phyloP scores from a whole-genome alignment of 2,888 invertebrate genomes.

The Agapostemon virescens region DNA sequence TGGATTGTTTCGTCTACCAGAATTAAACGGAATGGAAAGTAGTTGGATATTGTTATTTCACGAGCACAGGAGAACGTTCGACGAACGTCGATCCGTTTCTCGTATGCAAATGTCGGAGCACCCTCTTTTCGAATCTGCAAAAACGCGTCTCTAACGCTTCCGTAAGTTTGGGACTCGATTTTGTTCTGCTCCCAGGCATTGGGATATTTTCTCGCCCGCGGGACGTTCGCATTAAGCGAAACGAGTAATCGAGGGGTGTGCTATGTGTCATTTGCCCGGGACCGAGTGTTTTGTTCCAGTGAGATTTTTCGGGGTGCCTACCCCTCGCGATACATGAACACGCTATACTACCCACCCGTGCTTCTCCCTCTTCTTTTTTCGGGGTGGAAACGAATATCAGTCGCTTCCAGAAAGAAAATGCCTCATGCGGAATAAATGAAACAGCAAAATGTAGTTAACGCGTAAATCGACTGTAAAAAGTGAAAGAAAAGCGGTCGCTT shows the following conservation, averaged over 20 bases:
- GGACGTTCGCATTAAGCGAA: slow-evolving; percentile 31
- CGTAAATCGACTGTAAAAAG: neutral
- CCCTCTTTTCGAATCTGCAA: slow-evolving; percentile 6
- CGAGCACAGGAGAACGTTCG: slow-evolving; percentile 29
- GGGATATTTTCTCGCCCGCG: slow-evolving; percentile 25
- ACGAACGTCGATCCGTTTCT: slow-evolving; percentile 35
- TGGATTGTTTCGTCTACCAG: neutral
- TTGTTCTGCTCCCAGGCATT: neutral
- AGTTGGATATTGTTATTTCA: slow-evolving; percentile 29
- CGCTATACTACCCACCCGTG: neutral
- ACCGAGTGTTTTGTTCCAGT: slow-evolving; percentile 55
- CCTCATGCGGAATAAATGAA: neutral
- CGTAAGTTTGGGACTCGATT: slow-evolving; percentile 25
- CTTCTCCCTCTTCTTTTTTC: neutral
- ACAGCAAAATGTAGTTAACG: neutral
- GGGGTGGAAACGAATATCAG: neutral
- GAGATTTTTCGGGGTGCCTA: slow-evolving; percentile 54
- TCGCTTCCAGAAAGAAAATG: neutral
- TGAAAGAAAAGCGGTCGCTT: neutral
- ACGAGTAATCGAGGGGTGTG: slow-evolving; percentile 38
- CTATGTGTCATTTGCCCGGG: slow-evolving; percentile 48
- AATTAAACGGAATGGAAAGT: slow-evolving; percentile 8
- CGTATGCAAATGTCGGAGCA: slow-evolving; percentile 30
- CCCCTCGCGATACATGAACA: slow-evolving; percentile 8
- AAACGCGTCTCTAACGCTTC: slow-evolving; percentile 11